Evolutionary conservation across 2,888 invertebrate species (phyloP), one percentile per base, ranked within the genome.

Genomic region (Pyrrhosoma nymphula): DNA sequence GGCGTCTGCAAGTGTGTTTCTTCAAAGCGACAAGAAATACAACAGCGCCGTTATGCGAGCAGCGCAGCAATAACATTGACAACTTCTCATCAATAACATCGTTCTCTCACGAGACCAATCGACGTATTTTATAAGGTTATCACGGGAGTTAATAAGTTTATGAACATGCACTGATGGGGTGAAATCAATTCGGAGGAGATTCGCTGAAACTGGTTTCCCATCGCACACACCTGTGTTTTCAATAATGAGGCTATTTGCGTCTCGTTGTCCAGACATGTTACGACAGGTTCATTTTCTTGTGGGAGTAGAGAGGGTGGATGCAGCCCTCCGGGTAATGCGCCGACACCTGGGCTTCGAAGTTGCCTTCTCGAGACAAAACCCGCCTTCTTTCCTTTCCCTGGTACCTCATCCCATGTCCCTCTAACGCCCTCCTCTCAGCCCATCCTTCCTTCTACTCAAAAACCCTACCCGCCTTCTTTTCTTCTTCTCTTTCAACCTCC

Each of bases 211-310:
- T 4, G 82, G 82, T 35, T 30, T 18, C 26, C 26, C 82, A 35
- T 18, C 82, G 69, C 69, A 18, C 14, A 35, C 10, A 35, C 82
- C 30, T 26, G 30, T 82, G 82, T 82, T 35, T 82, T 82, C 35
- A 82, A 82, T 82, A 35, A 82, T 35, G 82, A 35, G 30, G 26
- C 26, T 35, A 82, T 82, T 82, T 82, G 18, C 30, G 82, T 82
- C 30, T 82, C 82, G 82, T 82, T 82, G 35, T 18, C 35, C 35
- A 18, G 82, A 35, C 82, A 14, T 16, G 82, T 82, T 82, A 30
- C 82, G 82, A 82, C 82, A 82, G 82, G 82, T 82, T 82, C 35
- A 82, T 35, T 30, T 82, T 82, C 35, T 82, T n/a, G 47, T 69
- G 69, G 47, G 47, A 47, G 47, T 69, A 8, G n/a, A 10, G 30